phyloP scores from a whole-genome alignment of 1,140 invertebrate species.

The silkworm (Bombyx mori) region ASM3026992v2 NC_085116.1:324001-324500 shows the following conservation, averaged over 20 bases:
- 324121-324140: too few relatives aligned
- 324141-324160: too few relatives aligned
- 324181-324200: background rate
- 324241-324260: constrained; percentile 11
- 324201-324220: too few relatives aligned
- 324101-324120: too few relatives aligned
- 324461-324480: background rate
- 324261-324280: constrained; percentile 12
- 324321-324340: constrained; percentile 13
- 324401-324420: background rate
- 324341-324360: constrained; percentile 17
- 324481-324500: background rate
- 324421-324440: background rate
- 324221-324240: background rate
- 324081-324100: too few relatives aligned
- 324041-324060: background rate
- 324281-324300: constrained; percentile 20
- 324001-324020: background rate
- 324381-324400: constrained; percentile 7
- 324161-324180: background rate
- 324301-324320: constrained; percentile 15
- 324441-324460: constrained; percentile 1
- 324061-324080: too few relatives aligned
- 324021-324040: background rate
- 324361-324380: constrained; percentile 18